Percentiles rank a stretch among this genome's conserved stretches.
phyloP scores from a whole-genome alignment of 2,113 vertebrate species.

The Mirza zaza region DNA sequence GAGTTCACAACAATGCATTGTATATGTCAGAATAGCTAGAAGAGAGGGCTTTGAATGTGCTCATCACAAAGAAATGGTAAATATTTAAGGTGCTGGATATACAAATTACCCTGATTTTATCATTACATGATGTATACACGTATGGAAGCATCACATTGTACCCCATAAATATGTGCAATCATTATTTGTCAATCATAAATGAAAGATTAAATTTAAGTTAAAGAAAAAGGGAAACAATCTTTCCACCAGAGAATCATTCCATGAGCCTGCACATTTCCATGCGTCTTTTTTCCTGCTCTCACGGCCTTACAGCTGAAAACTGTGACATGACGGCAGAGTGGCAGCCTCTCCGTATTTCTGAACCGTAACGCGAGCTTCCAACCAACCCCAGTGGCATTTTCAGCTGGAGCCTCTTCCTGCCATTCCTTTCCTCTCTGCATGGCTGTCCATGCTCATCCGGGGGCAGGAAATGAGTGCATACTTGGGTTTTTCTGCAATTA shows the following conservation, averaged over 20 bases:
- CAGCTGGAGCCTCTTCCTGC: not conserved
- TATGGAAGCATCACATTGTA: not conserved
- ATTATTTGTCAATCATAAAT: not conserved
- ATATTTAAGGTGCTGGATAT: not conserved
- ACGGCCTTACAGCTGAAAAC: not conserved
- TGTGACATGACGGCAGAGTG: fast-evolving
- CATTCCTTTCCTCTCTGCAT: not conserved
- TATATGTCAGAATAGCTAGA: not conserved
- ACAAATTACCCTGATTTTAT: not conserved
- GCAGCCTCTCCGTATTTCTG: fast-evolving
- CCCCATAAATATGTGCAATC: not conserved
- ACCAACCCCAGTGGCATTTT: fast-evolving
- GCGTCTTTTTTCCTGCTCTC: not conserved
- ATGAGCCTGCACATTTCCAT: not conserved
- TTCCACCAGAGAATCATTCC: not conserved
- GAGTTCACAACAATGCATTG: not conserved
- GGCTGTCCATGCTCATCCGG: not conserved
- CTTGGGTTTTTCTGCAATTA: not conserved
- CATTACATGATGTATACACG: not conserved
- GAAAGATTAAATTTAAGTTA: not conserved
- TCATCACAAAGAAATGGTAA: not conserved
- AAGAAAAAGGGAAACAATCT: not conserved
- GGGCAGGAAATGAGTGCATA: not conserved
- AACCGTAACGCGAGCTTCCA: not conserved
- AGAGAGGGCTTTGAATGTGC: not conserved